These are phyloP conservation scores for Busseola fusca DNA, from an alignment of 2,888 invertebrate species.

Conservation along the genomic window DNA sequence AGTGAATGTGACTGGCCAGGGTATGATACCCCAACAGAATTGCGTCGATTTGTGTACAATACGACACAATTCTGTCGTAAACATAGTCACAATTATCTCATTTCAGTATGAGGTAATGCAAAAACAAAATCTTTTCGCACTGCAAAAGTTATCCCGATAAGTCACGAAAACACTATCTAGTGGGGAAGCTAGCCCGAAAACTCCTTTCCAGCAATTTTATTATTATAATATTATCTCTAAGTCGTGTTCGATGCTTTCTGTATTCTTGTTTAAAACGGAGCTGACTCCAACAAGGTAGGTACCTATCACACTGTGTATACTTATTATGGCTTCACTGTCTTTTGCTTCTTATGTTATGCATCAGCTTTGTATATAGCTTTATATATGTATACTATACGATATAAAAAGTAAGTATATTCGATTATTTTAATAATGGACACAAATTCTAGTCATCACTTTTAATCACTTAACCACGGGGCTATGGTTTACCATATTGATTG, in stretches of 20 bases:
- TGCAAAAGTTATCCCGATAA: not conserved
- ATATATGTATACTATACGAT: slow-evolving; percentile 34
- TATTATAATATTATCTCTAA: slow-evolving; percentile 59
- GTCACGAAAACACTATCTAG: slow-evolving; percentile 39
- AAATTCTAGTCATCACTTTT: slow-evolving; percentile 41
- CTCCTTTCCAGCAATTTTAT: slow-evolving; percentile 43
- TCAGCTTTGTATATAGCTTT: slow-evolving; percentile 71
- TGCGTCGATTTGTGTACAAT: too few relatives aligned
- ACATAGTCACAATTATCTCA: not conserved
- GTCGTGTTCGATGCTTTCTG: slow-evolving; percentile 61
- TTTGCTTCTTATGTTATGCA: slow-evolving; percentile 66
- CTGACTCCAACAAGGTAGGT: slow-evolving; percentile 84
- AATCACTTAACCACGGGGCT: slow-evolving; percentile 48
- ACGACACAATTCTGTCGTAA: not conserved
- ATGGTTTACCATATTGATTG: slow-evolving; percentile 55
- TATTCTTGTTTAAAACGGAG: slow-evolving; percentile 66
- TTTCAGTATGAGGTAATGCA: not conserved
- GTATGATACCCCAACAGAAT: too few relatives aligned
- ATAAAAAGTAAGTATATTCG: slow-evolving; percentile 43
- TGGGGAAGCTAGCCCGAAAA: slow-evolving; percentile 42
- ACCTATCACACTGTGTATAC: slow-evolving; percentile 66
- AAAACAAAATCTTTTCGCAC: not conserved
- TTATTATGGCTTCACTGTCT: slow-evolving; percentile 69
- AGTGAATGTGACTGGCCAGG: not conserved
- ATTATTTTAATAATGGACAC: slow-evolving; percentile 36